Evolutionary conservation across 2,888 invertebrate genomes (phyloP).

Genomic region (Macrostomum cliftonense): DNA sequence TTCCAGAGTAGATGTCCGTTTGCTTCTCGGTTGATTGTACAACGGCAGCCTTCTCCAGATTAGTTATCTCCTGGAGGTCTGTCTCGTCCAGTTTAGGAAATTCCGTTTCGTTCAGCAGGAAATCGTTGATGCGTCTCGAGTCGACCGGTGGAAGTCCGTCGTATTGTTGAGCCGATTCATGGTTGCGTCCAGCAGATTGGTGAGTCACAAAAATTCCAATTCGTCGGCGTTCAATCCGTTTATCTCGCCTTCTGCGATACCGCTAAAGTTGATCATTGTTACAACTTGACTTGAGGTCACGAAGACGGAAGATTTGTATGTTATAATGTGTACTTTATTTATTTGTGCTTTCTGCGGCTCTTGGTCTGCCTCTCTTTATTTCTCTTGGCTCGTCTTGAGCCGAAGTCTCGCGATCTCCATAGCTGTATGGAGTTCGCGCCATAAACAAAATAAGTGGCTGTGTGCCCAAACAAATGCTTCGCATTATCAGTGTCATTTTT

Average conservation of each 20-base stretch:
- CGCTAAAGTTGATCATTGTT: background rate
- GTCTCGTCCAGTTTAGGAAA: background rate
- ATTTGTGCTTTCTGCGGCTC: no score
- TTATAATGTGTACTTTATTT: no score
- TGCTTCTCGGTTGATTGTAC: slow-evolving; percentile 1
- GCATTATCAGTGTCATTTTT: no score
- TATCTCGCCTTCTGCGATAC: slow-evolving; percentile 1
- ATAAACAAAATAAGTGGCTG: no score
- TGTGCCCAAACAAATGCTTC: no score
- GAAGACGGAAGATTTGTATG: no score
- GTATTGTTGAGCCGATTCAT: background rate
- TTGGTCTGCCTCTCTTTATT: no score
- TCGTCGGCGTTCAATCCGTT: slow-evolving; percentile 3
- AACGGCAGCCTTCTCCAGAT: slow-evolving; percentile 2
- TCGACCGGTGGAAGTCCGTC: slow-evolving; percentile 1
- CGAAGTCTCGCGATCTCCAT: no score
- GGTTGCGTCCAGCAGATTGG: background rate
- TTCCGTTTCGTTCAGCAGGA: no score
- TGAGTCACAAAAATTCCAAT: slow-evolving; percentile 1
- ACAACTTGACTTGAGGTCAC: background rate
- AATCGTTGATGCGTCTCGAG: background rate
- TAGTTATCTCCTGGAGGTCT: background rate
- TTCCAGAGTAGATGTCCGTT: slow-evolving; percentile 1
- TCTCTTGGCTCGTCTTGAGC: no score
- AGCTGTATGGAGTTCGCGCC: no score